phyloP scores from a whole-genome alignment of 2,113 vertebrate genomes.

The Onychorhynchus coronatus region DNA sequence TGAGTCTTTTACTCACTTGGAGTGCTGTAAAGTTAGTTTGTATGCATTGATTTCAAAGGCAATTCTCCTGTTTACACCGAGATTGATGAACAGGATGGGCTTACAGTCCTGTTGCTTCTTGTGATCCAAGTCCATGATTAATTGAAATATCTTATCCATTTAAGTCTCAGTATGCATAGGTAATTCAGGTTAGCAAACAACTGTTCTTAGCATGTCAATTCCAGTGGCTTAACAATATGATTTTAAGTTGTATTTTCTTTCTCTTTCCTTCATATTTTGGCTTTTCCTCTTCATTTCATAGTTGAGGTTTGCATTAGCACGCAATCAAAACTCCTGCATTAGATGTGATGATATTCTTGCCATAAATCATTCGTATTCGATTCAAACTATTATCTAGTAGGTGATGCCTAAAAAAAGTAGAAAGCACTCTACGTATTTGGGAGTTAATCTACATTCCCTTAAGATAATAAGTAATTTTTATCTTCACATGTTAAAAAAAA shows the following conservation, averaged over 20 bases:
- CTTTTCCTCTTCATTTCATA: background rate
- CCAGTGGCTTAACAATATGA: background rate
- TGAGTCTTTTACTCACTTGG: background rate
- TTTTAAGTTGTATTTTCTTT: background rate
- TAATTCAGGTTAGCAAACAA: background rate
- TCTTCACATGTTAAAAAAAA: background rate
- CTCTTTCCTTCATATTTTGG: background rate
- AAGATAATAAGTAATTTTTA: background rate
- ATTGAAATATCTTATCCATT: slow-evolving; percentile 26
- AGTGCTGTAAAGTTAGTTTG: slow-evolving; percentile 11
- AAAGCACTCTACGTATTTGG: background rate
- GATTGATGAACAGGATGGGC: slow-evolving; percentile 24
- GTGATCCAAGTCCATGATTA: slow-evolving; percentile 35
- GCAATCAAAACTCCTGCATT: background rate
- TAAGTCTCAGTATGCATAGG: background rate
- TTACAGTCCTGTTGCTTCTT: background rate
- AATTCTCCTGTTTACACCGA: slow-evolving; percentile 22
- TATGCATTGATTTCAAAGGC: slow-evolving; percentile 24
- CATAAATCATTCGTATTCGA: background rate
- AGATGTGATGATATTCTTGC: background rate
- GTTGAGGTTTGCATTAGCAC: background rate
- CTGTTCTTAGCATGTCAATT: background rate
- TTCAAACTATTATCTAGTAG: background rate
- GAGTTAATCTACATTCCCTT: background rate
- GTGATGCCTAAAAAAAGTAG: background rate